These are phyloP conservation scores for Mesitornis unicolor DNA, from an alignment of 2,113 vertebrate species.

Conservation along the genomic window DNA sequence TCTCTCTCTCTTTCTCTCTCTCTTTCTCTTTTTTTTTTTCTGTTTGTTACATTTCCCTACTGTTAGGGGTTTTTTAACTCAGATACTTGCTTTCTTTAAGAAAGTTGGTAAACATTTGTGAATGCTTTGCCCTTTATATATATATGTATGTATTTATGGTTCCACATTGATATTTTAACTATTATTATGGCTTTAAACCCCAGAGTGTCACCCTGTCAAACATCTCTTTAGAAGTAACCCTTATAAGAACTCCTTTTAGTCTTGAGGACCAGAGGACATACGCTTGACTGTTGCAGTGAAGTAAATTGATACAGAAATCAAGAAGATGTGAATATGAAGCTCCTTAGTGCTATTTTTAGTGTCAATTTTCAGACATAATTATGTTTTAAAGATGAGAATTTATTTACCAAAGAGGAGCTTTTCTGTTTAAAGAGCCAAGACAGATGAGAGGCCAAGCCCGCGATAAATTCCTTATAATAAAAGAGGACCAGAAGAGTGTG, in stretches of 20 bases:
- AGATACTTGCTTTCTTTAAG: neutral
- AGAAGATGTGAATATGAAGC: neutral
- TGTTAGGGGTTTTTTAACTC: neutral
- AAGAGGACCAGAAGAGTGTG: neutral
- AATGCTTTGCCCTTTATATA: neutral
- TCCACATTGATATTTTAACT: neutral
- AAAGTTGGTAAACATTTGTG: neutral
- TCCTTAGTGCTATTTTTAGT: conserved; percentile 36
- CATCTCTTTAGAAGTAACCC: neutral
- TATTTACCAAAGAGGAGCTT: neutral
- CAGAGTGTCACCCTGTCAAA: neutral
- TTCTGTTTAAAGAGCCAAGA: neutral
- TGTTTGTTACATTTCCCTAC: neutral
- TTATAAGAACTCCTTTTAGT: neutral
- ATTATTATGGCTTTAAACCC: neutral
- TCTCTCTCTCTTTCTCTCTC: neutral
- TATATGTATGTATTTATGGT: neutral
- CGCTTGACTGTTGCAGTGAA: neutral
- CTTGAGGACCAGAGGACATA: neutral
- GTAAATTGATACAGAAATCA: conserved; percentile 54
- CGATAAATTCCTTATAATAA: neutral
- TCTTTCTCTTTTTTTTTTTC: neutral
- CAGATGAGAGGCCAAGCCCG: neutral
- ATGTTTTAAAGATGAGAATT: neutral
- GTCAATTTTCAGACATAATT: neutral